A percentile compares a stretch with the other conserved stretches of the same genome.
These are phyloP conservation scores for Notocelia uddmanniana DNA, from an alignment of 2,888 invertebrate species.

Conservation along the genomic window DNA sequence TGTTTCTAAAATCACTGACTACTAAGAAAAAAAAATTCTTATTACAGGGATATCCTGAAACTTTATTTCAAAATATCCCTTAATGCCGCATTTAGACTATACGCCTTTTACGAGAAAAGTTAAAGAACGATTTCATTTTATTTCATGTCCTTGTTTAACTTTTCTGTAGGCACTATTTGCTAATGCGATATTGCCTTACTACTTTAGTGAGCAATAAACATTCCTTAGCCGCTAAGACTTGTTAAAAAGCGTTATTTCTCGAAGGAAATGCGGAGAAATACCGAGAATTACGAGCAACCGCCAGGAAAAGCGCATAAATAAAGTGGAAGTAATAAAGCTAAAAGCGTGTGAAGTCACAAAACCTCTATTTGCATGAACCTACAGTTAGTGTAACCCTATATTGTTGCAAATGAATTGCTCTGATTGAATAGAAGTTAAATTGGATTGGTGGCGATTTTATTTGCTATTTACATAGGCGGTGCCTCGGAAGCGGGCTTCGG, in stretches of 20 bases:
- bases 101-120: not conserved
- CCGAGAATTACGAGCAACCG: conserved; percentile 38
- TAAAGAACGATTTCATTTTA: not conserved
- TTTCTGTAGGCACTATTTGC: conserved; percentile 24
- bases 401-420: conserved; percentile 51
- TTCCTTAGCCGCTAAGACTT: conserved; percentile 28
- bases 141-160: not conserved
- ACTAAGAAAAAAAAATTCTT: no score
- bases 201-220: conserved; percentile 31
- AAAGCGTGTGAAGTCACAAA: conserved; percentile 55
- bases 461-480: conserved; percentile 8
- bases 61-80: no score
- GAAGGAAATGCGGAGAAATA: conserved; percentile 38
- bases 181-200: conserved; percentile 32
- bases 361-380: conserved; percentile 54
- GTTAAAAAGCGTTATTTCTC: conserved; percentile 35
- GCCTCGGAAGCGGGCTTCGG: conserved; percentile 18
- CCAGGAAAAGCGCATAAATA: conserved; percentile 54
- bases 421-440: conserved; percentile 46
- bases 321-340: conserved; percentile 56
- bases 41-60: no score
- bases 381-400: conserved; percentile 54
- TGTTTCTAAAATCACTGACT: no score
- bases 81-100: no score
- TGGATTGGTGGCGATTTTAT: conserved; percentile 38